Evolutionary conservation across 2,797 vertebrate genomes (phyloP).

Genomic region (Catostomus latipinnis): DNA sequence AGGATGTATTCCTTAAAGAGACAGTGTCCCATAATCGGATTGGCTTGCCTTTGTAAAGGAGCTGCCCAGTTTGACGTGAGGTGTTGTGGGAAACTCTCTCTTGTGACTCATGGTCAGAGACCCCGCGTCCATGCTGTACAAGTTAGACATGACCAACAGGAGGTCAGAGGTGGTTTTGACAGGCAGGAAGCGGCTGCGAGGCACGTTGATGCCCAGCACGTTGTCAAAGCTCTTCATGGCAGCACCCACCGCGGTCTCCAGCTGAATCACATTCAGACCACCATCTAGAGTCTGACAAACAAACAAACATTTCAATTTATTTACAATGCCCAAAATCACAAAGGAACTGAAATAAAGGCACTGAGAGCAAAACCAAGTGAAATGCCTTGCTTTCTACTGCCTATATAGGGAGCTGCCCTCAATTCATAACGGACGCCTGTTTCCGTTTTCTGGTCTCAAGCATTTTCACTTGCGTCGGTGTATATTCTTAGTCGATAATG

Average conservation of each 20-base stretch:
- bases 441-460: too few species aligned
- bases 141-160: constrained; percentile 88
- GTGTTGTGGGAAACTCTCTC: constrained; percentile 87
- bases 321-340: background rate
- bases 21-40: background rate
- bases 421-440: too few species aligned
- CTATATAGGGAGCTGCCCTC: too few species aligned
- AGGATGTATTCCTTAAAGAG: background rate
- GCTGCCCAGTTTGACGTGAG: constrained; percentile 88
- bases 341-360: background rate
- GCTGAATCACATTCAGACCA: constrained; percentile 87
- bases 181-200: constrained; percentile 88
- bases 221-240: constrained; percentile 91
- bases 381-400: too few species aligned
- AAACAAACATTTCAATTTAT: background rate
- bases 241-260: constrained; percentile 88
- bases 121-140: constrained; percentile 87
- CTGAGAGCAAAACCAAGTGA: too few species aligned
- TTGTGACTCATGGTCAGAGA: constrained; percentile 89
- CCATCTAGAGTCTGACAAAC: constrained; percentile 83
- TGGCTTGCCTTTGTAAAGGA: constrained; percentile 87
- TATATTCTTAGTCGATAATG: too few species aligned
- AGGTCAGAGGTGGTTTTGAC: constrained; percentile 90
- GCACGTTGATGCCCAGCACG: constrained; percentile 88
- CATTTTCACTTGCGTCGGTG: too few species aligned